Base-by-base conservation (phyloP, 2,797 vertebrate species). In the Pseudochromis fuscus region DNA sequence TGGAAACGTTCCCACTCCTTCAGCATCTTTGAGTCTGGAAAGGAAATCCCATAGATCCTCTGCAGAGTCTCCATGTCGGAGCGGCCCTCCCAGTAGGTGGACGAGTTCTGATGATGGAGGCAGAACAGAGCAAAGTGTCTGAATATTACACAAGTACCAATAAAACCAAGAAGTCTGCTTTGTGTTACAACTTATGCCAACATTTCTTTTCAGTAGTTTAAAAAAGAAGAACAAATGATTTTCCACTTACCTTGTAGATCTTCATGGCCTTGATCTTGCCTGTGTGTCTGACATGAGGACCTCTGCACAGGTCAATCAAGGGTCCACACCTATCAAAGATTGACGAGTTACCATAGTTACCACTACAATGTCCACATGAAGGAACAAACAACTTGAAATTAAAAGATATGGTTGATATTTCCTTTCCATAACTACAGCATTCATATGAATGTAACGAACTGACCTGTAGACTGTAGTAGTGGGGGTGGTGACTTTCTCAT, bases 391-490 rank as follows among this genome's bases (percentile, higher is more conserved):
- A 31, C 1, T 31, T 12, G 12, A 23, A 46, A 42, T 35, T 13
- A 35, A 3, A 11, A 11, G 3, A 35, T 35, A 4, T 3, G 13
- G 11, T 35, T 13, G 13, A 35, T 35, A 13, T 35, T 35, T 35
- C 7, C 13, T 35, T 45, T 65, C 18, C 30, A 7, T 19, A 35
- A n/a, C 15, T 11, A 56, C 7, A 28, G 38, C 18, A 33, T 27
- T 35, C 1, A 9, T 13, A 15, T 23, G 3, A 23, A 40, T 0
- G 7, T 44, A 9, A 56, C 0, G 21, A 40, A 28, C 77, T 82
- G 84, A 97, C 98, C 97, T 97, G 93, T 98, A 99, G 68, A 99
- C 89, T 2, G 97, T 98, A 13, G 97, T 97, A 1, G 95, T 95
- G 7, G 95, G 95, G 0, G 95, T 96, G 49, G 92, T 92, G 31